Percentiles rank a stretch among this genome's conserved stretches.
Conservation (phyloP, 1,140 invertebrate genomes). For the Oscheius sp. region DNA sequence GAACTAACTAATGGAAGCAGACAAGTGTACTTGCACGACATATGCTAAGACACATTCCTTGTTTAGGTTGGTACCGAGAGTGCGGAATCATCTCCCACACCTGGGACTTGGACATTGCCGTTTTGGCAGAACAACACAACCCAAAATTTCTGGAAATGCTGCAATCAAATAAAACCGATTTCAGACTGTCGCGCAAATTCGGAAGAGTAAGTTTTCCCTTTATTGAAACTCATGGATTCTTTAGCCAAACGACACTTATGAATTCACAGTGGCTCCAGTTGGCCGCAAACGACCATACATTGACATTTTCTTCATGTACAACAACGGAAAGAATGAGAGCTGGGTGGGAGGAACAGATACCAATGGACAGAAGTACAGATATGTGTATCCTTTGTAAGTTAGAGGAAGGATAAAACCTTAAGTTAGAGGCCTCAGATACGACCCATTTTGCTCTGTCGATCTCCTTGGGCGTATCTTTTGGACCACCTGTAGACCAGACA, state of each 20-base stretch:
- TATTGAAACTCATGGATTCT: background rate
- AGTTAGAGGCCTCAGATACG: constrained; percentile 2
- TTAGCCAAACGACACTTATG: constrained; percentile 17
- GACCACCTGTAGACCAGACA: constrained; percentile 16
- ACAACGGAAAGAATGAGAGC: background rate
- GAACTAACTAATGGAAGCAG: no score
- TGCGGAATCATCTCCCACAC: constrained; percentile 19
- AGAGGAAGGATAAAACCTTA: background rate
- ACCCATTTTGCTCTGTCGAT: constrained; percentile 11
- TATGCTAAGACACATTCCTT: background rate
- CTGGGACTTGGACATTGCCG: constrained; percentile 7
- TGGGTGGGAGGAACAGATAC: constrained; percentile 12
- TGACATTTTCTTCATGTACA: constrained; percentile 17
- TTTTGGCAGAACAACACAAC: constrained; percentile 12
- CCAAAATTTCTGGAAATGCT: constrained; percentile 8
- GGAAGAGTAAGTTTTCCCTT: background rate
- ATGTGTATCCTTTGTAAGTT: constrained; percentile 11
- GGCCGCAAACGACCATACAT: background rate
- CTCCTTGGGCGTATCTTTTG: constrained; percentile 21
- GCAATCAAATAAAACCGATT: background rate
- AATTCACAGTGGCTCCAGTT: constrained; percentile 1
- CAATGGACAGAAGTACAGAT: constrained; percentile 14
- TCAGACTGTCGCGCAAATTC: constrained; percentile 2
- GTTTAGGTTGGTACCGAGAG: constrained; percentile 12
- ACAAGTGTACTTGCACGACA: no score